Conservation (phyloP, 2,113 vertebrate species). For the Corythoichthys haematopterus region DNA sequence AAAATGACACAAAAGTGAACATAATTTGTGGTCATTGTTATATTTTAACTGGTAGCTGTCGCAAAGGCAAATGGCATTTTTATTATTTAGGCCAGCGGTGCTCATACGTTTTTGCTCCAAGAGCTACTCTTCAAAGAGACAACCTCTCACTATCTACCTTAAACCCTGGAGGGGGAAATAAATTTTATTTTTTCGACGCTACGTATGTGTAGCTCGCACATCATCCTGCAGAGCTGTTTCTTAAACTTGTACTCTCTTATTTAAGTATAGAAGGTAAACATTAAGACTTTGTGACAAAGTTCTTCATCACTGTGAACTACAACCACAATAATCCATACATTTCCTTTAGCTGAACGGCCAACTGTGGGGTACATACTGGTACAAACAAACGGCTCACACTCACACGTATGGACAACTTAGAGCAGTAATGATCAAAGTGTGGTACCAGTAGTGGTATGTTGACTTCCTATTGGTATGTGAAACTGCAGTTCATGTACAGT, state of each 20-base stretch:
- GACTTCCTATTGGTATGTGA: not conserved
- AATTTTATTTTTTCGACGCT: not conserved
- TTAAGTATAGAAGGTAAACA: not conserved
- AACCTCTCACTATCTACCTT: too few relatives aligned
- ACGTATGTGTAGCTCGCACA: not conserved
- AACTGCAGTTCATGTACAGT: too few relatives aligned
- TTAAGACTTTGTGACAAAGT: not conserved
- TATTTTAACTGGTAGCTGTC: too few relatives aligned
- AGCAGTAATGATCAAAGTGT: not conserved
- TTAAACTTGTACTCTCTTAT: not conserved
- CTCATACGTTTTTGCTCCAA: too few relatives aligned
- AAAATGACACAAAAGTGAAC: too few relatives aligned
- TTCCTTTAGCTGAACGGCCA: too few relatives aligned
- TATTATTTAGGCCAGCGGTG: too few relatives aligned
- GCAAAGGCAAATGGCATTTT: too few relatives aligned
- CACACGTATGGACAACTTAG: not conserved
- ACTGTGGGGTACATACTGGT: not conserved
- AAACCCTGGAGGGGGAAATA: too few relatives aligned
- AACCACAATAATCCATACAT: not conserved
- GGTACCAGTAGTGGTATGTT: not conserved
- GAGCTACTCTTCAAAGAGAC: too few relatives aligned
- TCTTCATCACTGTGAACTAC: not conserved
- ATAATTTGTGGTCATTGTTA: too few relatives aligned
- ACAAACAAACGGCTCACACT: not conserved
- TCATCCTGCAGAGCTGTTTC: not conserved